Base-by-base conservation (phyloP, 2,888 invertebrate species). In the Eledona agricola region DNA sequence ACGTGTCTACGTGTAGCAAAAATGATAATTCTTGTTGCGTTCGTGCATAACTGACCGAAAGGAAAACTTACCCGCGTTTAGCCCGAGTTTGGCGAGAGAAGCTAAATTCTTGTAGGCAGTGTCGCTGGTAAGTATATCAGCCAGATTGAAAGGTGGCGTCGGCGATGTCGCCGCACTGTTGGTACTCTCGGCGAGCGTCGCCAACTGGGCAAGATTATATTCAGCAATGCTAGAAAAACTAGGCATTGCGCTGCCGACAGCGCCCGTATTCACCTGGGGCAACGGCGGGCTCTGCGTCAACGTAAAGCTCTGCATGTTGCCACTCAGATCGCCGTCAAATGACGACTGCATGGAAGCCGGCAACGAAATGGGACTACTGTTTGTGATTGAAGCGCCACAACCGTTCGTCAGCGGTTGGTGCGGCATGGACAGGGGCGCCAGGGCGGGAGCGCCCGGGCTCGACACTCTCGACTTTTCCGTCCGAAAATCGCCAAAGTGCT, bases 31-130 rank as follows among this genome's bases (percentile, higher is more conserved):
- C n/a, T n/a, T n/a, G n/a, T n/a, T n/a, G n/a, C n/a, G n/a, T n/a
- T n/a, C n/a, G n/a, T n/a, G n/a, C n/a, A n/a, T n/a, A n/a, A n/a
- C n/a, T n/a, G n/a, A n/a, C n/a, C n/a, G n/a, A n/a, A n/a, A n/a
- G n/a, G n/a, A n/a, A n/a, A n/a, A n/a, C 66, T 79, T 73, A 87
- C 87, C 86, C 68, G 84, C 81, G 66, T 75, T 78, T 37, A 87
- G 76, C 69, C 93, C 93, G 47, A 94, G 81, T 76, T 94, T 94
- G 51, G 93, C 93, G 52, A 95, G 83, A 15, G 92, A 93, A 72
- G 94, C 92, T 60, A 95, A 80, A 78, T 94, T 95, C 76, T 90
- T 91, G 65, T 91, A 86, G 5, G 93, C 91, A 66, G 89, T 87
- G 67, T 88, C 88, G 9, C 89, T 89, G 51, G 86, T 84, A 47